Evolutionary conservation across 2,888 invertebrate species (phyloP).

Genomic region (Athripsodes cinereus): DNA sequence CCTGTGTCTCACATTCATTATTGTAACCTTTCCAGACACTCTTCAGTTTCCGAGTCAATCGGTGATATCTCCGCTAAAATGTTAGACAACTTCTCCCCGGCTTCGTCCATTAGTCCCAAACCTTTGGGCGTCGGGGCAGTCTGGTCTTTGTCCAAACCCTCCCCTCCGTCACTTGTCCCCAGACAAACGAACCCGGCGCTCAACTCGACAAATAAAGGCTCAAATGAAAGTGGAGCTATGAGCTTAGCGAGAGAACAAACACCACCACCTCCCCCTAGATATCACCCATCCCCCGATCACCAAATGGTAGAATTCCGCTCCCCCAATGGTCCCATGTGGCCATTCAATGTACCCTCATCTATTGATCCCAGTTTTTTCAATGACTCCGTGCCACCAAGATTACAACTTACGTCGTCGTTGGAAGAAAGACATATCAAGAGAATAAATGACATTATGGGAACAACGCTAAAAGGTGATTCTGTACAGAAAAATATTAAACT

Average conservation of each 20-base stretch:
- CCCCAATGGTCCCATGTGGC: constrained; percentile 22
- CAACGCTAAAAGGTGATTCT: constrained; percentile 1
- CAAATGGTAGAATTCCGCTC: constrained; percentile 25
- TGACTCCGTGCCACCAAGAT: constrained; percentile 20
- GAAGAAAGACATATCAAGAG: constrained; percentile 25
- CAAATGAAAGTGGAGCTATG: constrained; percentile 14
- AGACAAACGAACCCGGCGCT: constrained; percentile 9
- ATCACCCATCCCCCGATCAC: constrained; percentile 26
- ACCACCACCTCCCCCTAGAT: constrained; percentile 31
- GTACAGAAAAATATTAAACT: constrained; percentile 17
- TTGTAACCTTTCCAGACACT: constrained; percentile 14
- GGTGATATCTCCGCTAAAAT: constrained; percentile 23
- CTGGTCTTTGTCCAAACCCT: constrained; percentile 5
- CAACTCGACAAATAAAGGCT: constrained; percentile 16
- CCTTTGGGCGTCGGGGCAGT: constrained; percentile 9
- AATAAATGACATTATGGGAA: constrained; percentile 22
- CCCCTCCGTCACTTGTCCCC: constrained; percentile 11
- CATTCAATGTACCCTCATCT: not conserved
- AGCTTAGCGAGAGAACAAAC: constrained; percentile 10
- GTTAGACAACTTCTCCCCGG: constrained; percentile 20
- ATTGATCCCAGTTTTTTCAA: constrained; percentile 11
- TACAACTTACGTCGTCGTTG: constrained; percentile 12
- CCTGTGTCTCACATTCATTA: not conserved
- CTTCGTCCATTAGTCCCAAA: constrained; percentile 19
- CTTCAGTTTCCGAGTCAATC: constrained; percentile 7